Evolutionary conservation across 2,888 invertebrate genomes (phyloP), one percentile per base, ranked within the genome.

Genomic region (Leptodirus hochenwartii): DNA sequence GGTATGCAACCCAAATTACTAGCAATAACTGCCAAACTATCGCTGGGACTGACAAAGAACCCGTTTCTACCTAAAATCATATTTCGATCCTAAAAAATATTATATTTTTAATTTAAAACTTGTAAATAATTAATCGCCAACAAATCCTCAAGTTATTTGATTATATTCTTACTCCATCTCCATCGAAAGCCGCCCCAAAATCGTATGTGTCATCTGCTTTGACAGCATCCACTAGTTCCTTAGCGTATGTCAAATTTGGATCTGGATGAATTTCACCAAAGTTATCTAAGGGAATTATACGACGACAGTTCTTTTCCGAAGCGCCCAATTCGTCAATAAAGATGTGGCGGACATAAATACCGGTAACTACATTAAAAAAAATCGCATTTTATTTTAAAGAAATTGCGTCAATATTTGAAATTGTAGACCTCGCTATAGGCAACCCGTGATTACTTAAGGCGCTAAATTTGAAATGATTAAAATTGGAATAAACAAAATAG

Each of bases 11-110:
- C 69, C 35, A 95, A 59, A 53, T 93, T 79, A 47, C 82, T 80
- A 3, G 93, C 96, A 35, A 98, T 66, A 3, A 90, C 88, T 0
- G 98, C 98, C 42, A 98, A 62, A 8, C 95, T 79, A 51, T 99
- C 98, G 29, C 88, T 91, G 0, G 98, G 98, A 0, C 90, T 93
- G 9, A 99, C 93, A 60, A 98, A 98, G 61, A 98, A 96, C 3
- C 90, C 95, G 36, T 70, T 73, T 47, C 78, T 71, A 6, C 98
- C 98, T 31, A 99, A 72, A 44, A 98, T 85, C 98, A 95, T 95
- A 61, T 93, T 95, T 34, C 93, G 73, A 53, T 95, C 91, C 69
- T 78, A 45, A 26, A 50, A 49, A 31, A n/a, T n/a, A n/a, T n/a
- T 17, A 35, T 31, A 31, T 16, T 34, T n/a, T 5, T 11, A 27